A percentile compares a stretch with the other conserved stretches of the same genome.
Conservation (phyloP, 1,140 invertebrate species). For the Drosophila sturtevanti region DNA sequence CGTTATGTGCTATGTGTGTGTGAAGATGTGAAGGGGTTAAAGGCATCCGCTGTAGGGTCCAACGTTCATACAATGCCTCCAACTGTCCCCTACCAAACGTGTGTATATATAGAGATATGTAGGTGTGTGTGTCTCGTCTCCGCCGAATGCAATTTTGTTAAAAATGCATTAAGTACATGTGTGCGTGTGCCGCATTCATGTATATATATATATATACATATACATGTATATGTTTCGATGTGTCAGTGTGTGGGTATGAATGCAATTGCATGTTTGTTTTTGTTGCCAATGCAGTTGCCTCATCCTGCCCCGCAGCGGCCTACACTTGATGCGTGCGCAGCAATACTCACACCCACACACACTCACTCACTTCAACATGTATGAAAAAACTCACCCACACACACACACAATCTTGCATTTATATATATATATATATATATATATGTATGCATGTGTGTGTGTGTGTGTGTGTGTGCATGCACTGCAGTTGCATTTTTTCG, state of each 20-base stretch:
- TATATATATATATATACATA: constrained; percentile 21
- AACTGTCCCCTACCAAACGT: constrained; percentile 52
- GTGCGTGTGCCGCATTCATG: constrained; percentile 34
- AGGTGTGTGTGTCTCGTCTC: constrained; percentile 55
- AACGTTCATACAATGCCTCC: constrained; percentile 52
- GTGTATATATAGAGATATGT: no score
- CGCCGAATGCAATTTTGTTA: constrained; percentile 79
- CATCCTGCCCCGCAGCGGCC: constrained; percentile 24
- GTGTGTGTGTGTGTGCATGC: constrained; percentile 32
- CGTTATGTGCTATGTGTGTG: constrained; percentile 17
- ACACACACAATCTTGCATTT: constrained; percentile 13
- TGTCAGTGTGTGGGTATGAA: constrained; percentile 62
- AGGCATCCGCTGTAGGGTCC: constrained; percentile 22
- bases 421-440: no score
- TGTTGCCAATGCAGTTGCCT: constrained; percentile 70
- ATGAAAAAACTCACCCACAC: constrained; percentile 15
- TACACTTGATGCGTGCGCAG: constrained; percentile 77
- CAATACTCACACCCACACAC: constrained; percentile 32
- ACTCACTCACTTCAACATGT: not conserved
- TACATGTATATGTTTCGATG: constrained; percentile 4
- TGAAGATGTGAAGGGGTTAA: constrained; percentile 10
- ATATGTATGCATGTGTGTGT: no score
- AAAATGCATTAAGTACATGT: constrained; percentile 77
- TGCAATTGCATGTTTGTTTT: constrained; percentile 80
- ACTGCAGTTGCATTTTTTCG: constrained; percentile 78